A percentile compares a stretch with the other conserved stretches of the same genome.
phyloP scores from a whole-genome alignment of 1,140 invertebrate species.

The Ephestia elutella region DNA sequence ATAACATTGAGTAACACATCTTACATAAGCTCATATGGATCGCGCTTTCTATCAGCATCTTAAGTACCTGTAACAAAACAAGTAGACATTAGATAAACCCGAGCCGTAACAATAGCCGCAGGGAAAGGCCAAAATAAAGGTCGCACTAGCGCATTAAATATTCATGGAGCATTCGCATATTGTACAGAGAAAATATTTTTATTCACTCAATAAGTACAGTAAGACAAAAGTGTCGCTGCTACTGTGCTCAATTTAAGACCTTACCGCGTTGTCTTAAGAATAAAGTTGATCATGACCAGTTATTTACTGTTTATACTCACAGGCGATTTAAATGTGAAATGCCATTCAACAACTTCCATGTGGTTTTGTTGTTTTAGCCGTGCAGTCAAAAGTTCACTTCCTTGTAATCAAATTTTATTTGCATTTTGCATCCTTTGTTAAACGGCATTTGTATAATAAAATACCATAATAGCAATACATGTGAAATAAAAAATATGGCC shows the following conservation, averaged over 20 bases:
- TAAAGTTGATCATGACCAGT: neutral
- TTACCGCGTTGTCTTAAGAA: neutral
- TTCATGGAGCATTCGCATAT: constrained; percentile 55
- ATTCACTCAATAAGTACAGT: constrained; percentile 17
- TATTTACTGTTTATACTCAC: neutral
- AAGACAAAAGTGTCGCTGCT: constrained; percentile 2
- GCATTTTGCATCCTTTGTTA: neutral
- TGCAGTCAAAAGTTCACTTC: neutral
- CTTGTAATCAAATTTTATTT: constrained; percentile 5
- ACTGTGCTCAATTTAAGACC: neutral
- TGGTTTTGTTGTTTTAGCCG: neutral
- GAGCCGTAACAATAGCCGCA: constrained; percentile 38
- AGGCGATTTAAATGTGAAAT: neutral
- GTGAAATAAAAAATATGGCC: constrained; percentile 2
- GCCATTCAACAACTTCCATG: neutral
- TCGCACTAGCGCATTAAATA: constrained; percentile 53
- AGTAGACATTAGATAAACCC: constrained; percentile 42
- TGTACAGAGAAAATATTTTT: constrained; percentile 40
- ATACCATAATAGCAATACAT: neutral
- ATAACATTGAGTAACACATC: neutral
- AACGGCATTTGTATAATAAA: neutral
- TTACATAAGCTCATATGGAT: neutral
- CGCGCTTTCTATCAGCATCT: neutral
- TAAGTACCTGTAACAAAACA: constrained; percentile 35
- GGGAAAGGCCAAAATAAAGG: constrained; percentile 57